phyloP scores from a whole-genome alignment of 2,797 vertebrate genomes.

The Chelmon rostratus region DNA sequence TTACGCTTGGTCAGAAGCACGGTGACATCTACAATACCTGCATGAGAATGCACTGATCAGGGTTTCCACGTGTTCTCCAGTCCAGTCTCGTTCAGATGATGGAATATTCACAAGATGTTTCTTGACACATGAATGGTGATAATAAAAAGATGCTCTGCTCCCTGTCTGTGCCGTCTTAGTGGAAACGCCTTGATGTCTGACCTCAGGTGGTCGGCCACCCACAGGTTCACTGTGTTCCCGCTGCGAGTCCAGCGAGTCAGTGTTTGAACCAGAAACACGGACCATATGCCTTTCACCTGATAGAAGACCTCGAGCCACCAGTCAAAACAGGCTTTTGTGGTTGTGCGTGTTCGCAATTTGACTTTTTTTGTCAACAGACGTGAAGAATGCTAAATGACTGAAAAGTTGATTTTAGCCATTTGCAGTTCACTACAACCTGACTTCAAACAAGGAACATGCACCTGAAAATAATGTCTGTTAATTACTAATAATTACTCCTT shows the following conservation, averaged over 20 bases:
- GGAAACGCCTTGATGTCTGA: conserved; percentile 6
- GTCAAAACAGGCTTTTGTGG: not conserved
- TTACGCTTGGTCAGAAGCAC: conserved; percentile 1
- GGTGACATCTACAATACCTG: not conserved
- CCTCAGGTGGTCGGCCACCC: conserved; percentile 24
- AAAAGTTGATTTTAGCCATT: not conserved
- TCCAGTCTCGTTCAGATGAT: not conserved
- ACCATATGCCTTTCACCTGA: not conserved
- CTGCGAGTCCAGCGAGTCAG: not conserved
- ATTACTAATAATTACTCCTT: too few species aligned
- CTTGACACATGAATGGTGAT: not conserved
- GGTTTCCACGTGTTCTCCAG: not conserved
- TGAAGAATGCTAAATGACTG: not conserved
- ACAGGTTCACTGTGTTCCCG: not conserved
- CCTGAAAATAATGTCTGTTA: not conserved
- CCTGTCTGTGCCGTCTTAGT: not conserved
- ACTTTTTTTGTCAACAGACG: not conserved
- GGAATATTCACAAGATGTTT: not conserved
- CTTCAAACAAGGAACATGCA: not conserved
- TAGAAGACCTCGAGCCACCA: not conserved
- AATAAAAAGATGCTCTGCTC: not conserved
- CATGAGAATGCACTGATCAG: not conserved
- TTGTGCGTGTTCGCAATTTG: accelerated
- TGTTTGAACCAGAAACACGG: conserved; percentile 8
- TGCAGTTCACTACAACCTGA: not conserved